Base-by-base conservation (phyloP, 2,797 vertebrate genomes). In the Melanotaenia nigrans region DNA sequence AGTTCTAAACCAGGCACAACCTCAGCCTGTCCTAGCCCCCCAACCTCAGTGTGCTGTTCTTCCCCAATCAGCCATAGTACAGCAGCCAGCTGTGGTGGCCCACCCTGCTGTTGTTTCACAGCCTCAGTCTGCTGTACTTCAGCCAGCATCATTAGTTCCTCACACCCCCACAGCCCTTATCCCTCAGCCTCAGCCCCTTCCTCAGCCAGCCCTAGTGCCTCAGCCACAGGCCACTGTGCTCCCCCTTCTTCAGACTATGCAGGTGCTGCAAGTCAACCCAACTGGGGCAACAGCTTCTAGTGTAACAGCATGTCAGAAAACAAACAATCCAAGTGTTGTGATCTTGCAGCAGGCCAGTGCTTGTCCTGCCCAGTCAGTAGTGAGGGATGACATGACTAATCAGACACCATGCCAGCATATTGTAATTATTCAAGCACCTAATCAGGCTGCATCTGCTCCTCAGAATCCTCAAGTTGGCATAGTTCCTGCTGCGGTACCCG, bases 341-440 rank as follows among this genome's bases (percentile, higher is more conserved):
- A 96, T 99, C 85, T 93, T 99, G 38, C 98, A 99, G 89, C 97
- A 98, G 78, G 94, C 96, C 16, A 95, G 94, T 78, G 87, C 96
- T 0, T 90, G 95, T 68, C 92, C 95, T 0, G 90, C 96, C 35
- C 94, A 96, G 14, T 85, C 96, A 0, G 90, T 96, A 60, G 87
- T 97, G 76, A 95, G 97, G 78, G 96, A 96, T 0, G 97, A 97
- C 73, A 90, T 97, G 78, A 89, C 95, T 71, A 97, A 87, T 89
- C 96, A 96, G 85, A 92, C 95, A 0, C 93, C 97, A 20, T 97
- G 98, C 83, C 98, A 98, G 36, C 97, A 99, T 73, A 99, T 99
- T 83, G 98, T 99, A 53, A 99, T 99, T 84, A 99, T 99, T 85
- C 97, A 99, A 88, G 94, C 98, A 62, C 95, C 97, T 75, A 97